phyloP scores from a whole-genome alignment of 2,888 invertebrate genomes.

The Drosophila mimetica region DNA sequence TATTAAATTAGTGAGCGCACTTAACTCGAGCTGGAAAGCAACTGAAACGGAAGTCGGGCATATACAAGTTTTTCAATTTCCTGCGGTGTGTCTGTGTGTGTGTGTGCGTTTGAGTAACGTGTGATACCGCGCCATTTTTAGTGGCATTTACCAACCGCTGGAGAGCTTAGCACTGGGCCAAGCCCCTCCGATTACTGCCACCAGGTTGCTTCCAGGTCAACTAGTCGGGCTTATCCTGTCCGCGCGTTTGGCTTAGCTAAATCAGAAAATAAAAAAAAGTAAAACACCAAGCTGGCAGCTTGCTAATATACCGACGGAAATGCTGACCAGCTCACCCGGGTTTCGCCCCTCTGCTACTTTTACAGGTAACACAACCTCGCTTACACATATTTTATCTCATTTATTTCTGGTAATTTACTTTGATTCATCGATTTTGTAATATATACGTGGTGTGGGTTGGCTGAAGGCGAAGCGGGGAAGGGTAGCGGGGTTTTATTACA shows the following conservation, averaged over 20 bases:
- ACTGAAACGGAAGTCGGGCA: constrained; percentile 67
- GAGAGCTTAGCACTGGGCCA: constrained; percentile 27
- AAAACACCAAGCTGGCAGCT: constrained; percentile 11
- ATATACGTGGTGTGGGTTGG: constrained; percentile 45
- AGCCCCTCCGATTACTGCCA: constrained; percentile 20
- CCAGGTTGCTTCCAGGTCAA: constrained; percentile 38
- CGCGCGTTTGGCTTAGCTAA: constrained; percentile 45
- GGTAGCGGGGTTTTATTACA: constrained; percentile 41
- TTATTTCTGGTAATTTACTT: constrained; percentile 80
- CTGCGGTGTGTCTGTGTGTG: constrained; percentile 41
- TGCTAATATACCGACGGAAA: constrained; percentile 39
- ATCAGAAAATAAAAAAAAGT: constrained; percentile 32
- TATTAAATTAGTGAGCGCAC: constrained; percentile 77
- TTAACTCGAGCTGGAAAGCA: constrained; percentile 52
- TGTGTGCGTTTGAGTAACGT: constrained; percentile 31
- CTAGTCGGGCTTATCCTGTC: constrained; percentile 40
- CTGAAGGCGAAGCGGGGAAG: constrained; percentile 11
- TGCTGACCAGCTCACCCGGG: constrained; percentile 13
- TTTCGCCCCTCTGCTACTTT: background rate
- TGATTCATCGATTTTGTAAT: constrained; percentile 79
- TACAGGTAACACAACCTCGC: constrained; percentile 36
- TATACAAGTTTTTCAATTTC: constrained; percentile 77
- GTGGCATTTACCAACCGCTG: constrained; percentile 41
- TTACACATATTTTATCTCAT: constrained; percentile 75
- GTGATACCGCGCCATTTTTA: constrained; percentile 40